Percentiles rank a stretch among this genome's conserved stretches.
Conservation (phyloP, 2,797 vertebrate genomes). For the Smutsia gigantea region DNA sequence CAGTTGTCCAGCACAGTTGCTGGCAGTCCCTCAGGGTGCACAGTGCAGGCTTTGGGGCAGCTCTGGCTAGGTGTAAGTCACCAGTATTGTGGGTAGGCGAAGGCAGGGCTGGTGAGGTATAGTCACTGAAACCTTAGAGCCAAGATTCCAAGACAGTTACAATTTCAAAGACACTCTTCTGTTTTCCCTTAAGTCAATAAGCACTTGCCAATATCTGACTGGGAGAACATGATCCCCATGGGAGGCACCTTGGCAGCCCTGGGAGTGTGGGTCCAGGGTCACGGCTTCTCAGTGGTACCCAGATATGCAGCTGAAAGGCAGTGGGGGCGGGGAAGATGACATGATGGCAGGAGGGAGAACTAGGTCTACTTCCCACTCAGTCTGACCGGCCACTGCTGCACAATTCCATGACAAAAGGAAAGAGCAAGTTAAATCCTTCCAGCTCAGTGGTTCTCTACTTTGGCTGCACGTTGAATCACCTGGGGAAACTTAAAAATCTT, state of each 20-base stretch:
- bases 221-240: not conserved
- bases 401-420: not conserved
- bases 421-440: not conserved
- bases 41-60: not conserved
- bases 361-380: not conserved
- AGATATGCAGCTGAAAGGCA: not conserved
- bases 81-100: not conserved
- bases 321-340: not conserved
- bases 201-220: not conserved
- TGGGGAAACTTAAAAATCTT: not conserved
- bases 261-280: not conserved
- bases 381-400: not conserved
- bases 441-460: not conserved
- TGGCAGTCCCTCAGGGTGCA: not conserved
- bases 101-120: not conserved
- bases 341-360: not conserved
- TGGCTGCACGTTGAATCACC: not conserved
- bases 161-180: constrained; percentile 41
- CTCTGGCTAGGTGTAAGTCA: not conserved
- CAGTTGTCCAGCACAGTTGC: not conserved
- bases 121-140: constrained; percentile 57
- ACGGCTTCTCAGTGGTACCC: not conserved
- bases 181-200: constrained; percentile 35
- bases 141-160: constrained; percentile 60
- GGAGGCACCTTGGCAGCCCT: not conserved